phyloP scores from a whole-genome alignment of 2,113 vertebrate genomes.

The Ceuthmochares aereus region DNA sequence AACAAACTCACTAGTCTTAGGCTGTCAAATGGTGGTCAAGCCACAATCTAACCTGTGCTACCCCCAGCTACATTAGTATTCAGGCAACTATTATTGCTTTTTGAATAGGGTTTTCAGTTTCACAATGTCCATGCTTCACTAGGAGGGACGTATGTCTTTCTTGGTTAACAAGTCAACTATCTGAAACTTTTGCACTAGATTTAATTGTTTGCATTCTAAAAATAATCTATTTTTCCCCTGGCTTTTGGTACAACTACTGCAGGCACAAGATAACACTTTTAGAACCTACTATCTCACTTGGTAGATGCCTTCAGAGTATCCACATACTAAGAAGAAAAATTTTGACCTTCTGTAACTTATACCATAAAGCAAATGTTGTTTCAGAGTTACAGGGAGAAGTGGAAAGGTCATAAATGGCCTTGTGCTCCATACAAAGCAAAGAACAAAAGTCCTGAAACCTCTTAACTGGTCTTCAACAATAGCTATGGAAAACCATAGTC shows the following conservation, averaged over 20 bases:
- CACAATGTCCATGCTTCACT: neutral
- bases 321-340: neutral
- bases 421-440: neutral
- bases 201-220: neutral
- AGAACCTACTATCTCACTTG: neutral
- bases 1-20: neutral
- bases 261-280: neutral
- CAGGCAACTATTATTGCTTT: neutral
- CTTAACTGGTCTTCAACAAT: conserved; percentile 19
- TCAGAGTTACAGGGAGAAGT: neutral
- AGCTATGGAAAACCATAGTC: conserved; percentile 18
- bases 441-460: conserved; percentile 9
- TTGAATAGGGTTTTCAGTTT: neutral
- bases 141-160: neutral
- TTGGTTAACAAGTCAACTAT: neutral
- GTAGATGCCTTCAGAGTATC: neutral
- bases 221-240: neutral
- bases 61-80: neutral
- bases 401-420: neutral
- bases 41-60: neutral
- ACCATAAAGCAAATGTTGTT: neutral
- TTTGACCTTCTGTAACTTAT: neutral
- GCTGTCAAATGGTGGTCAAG: neutral
- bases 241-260: neutral
- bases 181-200: neutral